phyloP scores from a whole-genome alignment of 2,888 invertebrate species.

The Apodemia duryi region DNA sequence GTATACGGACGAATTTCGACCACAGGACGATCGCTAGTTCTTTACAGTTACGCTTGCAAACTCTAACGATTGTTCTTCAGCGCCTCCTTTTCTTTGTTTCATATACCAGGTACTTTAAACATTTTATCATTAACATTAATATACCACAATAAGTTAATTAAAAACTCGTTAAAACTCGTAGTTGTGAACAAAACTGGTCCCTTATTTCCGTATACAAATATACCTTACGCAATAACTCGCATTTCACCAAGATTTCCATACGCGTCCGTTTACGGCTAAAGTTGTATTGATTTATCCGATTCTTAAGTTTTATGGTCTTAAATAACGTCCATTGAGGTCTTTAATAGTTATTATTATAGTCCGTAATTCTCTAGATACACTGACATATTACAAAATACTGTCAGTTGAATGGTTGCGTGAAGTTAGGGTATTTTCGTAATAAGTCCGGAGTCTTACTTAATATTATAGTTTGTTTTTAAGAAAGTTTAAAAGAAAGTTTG shows the following conservation, averaged over 20 bases:
- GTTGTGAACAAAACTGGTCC: constrained; percentile 2
- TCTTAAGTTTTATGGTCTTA: constrained; percentile 47
- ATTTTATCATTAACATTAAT: background rate
- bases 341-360: constrained; percentile 13
- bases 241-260: constrained; percentile 28
- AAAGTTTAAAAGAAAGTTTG: no score
- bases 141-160: background rate
- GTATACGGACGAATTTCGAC: no score
- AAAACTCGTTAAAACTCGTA: background rate
- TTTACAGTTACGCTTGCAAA: no score
- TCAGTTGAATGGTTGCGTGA: background rate
- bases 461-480: no score
- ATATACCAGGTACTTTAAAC: no score
- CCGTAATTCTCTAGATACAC: constrained; percentile 11
- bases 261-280: constrained; percentile 27
- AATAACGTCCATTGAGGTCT: constrained; percentile 36
- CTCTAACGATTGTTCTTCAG: no score
- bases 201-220: constrained; percentile 18
- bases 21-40: no score
- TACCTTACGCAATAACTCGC: constrained; percentile 25
- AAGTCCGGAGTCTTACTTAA: no score
- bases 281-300: constrained; percentile 40
- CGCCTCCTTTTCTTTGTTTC: no score
- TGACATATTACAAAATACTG: constrained; percentile 4
- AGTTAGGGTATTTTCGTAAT: no score